Evolutionary conservation across 2,113 vertebrate genomes (phyloP), one percentile per base, ranked within the genome.

Genomic region (Gymnarchus niloticus): DNA sequence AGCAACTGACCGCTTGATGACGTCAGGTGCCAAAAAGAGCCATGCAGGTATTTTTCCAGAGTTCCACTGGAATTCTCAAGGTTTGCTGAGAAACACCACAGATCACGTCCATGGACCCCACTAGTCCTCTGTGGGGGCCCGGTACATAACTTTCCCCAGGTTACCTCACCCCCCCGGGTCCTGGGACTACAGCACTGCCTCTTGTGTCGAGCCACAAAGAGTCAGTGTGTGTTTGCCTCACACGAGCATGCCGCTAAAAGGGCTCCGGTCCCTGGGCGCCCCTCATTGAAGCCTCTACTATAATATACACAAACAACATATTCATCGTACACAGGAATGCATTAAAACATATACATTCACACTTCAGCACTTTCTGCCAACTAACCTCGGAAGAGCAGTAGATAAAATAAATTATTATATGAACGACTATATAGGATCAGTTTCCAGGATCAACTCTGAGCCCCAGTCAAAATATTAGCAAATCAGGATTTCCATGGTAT

Each of bases 121-220:
- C 19, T n/a, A 14, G 78, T 56, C 51, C 37, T 83, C 44, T 59
- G 56, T 23, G 46, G 85, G 90, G 85, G 85, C 73, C 65, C 57
- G 6, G 61, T 82, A 82, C 86, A 89, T 85, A 87, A 86, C 49
- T 86, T 87, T 89, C 85, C 85, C 46, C 56, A 87, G 78, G 85
- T 73, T 6, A 28, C 5, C 61, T 69, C 0, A 6, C 83, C 83
- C 84, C 81, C 84, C 57, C 9, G 61, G 56, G 56, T 85, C 82
- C 56, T 2, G 46, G 56, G 89, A n/a, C 4, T 52, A 54, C 49
- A 52, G n/a, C 84, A 37, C 57, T 56, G 52, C 83, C 61, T 41
- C 65, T 59, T 87, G 59, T 84, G 78, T 56, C 19, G 6, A 17
- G 23, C 14, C 84, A 87, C 77, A 87, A 81, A 57, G 81, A 82